Base-by-base conservation (phyloP, 2,797 vertebrate genomes). In the Callimico goeldii region DNA sequence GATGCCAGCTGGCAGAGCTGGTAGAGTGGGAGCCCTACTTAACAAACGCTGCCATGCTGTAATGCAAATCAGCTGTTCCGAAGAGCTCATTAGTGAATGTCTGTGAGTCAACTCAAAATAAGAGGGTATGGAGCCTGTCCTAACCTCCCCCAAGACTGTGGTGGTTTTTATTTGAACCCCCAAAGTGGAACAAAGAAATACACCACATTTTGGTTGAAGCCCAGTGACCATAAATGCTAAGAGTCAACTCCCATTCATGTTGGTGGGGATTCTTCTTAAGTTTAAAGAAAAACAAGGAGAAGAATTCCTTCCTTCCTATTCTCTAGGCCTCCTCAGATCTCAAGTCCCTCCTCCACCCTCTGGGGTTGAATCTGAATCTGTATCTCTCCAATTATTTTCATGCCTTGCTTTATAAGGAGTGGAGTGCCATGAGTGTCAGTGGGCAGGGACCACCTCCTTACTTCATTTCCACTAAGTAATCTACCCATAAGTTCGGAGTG, bases 51-150 rank as follows among this genome's bases (percentile, higher is more conserved):
- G 95, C 96, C 86, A 50, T n/a, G 84, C 95, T 55, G 41, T 39
- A 52, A 97, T 93, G 96, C 95, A 93, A 94, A 90, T 83, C 39
- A 77, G 97, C 96, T 72, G 80, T 80, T 96, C 84, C 57, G 79
- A 94, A 81, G 95, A 86, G 90, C 97, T 96, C 80, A 95, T 97
- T 90, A 97, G 90, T 48, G 76, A 79, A 64, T 88, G 96, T 76
- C 91, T 87, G 96, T 87, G 96, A 77, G 73, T 84, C 36, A 30
- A 85, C 72, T 91, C 73, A 87, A 85, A 94, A 88, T 84, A 90
- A 85, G 95, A 91, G 88, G 55, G 57, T 14, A 58, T 58, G 36
- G 89, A 92, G 52, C 89, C 85, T 30, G 30, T 11, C 64, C 8
- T 39, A 55, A 73, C 88, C 88, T 93, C 79, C 46, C 43, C 39